A percentile compares a stretch with the other conserved stretches of the same genome.
These are phyloP conservation scores for Taurulus bubalis DNA, from an alignment of 2,113 vertebrate genomes.

Conservation along the genomic window DNA sequence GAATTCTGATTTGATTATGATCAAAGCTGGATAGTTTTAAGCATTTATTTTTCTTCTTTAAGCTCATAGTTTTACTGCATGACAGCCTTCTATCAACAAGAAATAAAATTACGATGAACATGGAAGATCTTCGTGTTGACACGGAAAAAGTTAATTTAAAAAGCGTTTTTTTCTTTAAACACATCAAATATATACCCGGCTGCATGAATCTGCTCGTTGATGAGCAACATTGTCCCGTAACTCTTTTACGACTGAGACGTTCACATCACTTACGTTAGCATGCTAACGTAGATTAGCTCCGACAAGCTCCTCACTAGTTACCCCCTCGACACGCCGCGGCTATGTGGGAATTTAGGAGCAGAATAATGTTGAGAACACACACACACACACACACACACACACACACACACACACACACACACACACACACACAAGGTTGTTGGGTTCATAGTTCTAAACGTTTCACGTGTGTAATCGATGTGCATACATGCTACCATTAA, in stretches of 20 bases:
- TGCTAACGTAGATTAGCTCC: conserved; percentile 6
- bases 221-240: background rate
- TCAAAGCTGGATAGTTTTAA: no score
- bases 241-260: conserved; percentile 4
- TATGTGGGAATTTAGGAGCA: conserved; percentile 3
- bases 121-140: background rate
- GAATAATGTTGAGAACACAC: background rate
- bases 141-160: no score
- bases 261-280: background rate
- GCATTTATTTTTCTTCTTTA: no score
- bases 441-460: background rate
- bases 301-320: conserved; percentile 34
- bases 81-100: background rate
- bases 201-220: conserved; percentile 18
- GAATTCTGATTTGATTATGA: conserved; percentile 39
- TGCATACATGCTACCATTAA: background rate
- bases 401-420: background rate
- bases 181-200: no score
- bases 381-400: no score
- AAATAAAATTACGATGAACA: background rate
- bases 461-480: background rate
- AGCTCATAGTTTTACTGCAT: background rate
- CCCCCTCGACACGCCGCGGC: conserved; percentile 18
- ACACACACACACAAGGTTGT: no score
- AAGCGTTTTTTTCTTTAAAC: background rate